Conservation (phyloP, 2,888 invertebrate species). For the Chymomyza amoena region DNA sequence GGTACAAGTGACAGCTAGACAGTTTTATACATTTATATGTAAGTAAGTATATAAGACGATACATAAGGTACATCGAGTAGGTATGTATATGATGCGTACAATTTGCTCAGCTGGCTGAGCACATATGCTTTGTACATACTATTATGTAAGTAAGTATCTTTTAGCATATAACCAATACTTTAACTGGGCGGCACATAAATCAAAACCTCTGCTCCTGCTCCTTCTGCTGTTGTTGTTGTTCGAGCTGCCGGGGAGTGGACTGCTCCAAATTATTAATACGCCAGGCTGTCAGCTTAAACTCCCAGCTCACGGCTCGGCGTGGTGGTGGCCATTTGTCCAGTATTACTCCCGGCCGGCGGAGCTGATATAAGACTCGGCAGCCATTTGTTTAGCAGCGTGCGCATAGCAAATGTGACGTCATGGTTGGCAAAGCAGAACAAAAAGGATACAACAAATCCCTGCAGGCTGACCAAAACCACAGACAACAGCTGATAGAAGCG, state of each 20-base stretch:
- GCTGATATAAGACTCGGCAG: constrained; percentile 74
- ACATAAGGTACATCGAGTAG: not conserved
- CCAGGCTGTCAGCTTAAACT: constrained; percentile 60
- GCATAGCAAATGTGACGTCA: constrained; percentile 82
- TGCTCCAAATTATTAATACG: not conserved
- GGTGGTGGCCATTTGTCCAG: constrained; percentile 77
- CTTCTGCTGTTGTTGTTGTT: too few species aligned
- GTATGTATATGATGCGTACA: constrained; percentile 3
- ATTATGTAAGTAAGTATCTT: not conserved
- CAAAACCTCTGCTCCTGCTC: not conserved
- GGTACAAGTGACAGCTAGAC: constrained; percentile 1
- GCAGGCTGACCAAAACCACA: constrained; percentile 85
- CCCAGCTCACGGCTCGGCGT: constrained; percentile 78
- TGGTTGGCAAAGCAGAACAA: constrained; percentile 88
- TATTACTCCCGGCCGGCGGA: constrained; percentile 76
- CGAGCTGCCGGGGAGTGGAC: too few species aligned
- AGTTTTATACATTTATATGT: constrained; percentile 5
- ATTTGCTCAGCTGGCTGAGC: not conserved
- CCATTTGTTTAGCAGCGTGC: constrained; percentile 78
- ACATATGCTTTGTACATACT: not conserved
- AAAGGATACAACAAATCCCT: constrained; percentile 86
- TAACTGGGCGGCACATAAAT: not conserved
- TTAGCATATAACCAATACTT: not conserved
- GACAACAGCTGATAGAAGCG: constrained; percentile 84
- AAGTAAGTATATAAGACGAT: constrained; percentile 7